phyloP scores from a whole-genome alignment of 2,113 vertebrate genomes.

The Protobothrops flavoviridis region DNA sequence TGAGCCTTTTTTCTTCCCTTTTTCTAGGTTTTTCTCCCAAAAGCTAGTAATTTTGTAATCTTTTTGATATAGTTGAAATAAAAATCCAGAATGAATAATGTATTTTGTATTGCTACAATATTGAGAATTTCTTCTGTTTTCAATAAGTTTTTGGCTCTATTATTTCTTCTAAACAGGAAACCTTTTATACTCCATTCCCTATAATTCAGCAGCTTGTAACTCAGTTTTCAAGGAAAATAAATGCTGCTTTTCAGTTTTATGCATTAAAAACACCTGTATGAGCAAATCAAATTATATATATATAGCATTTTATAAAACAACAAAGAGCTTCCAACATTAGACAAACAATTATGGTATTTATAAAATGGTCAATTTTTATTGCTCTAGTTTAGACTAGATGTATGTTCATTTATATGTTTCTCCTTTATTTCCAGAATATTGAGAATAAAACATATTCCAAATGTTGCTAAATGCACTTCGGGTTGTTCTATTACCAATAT shows the following conservation, averaged over 20 bases:
- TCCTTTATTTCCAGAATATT: background rate
- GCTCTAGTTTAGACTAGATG: background rate
- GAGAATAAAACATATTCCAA: background rate
- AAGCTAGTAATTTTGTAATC: background rate
- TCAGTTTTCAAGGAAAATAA: background rate
- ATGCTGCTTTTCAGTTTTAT: background rate
- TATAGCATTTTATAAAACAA: background rate
- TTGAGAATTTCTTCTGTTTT: background rate
- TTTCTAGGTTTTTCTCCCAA: background rate
- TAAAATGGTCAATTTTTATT: background rate
- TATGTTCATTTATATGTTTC: background rate
- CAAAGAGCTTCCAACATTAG: background rate
- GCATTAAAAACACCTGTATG: background rate
- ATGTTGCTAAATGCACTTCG: background rate
- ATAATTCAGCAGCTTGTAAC: background rate
- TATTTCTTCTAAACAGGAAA: background rate
- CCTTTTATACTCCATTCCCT: background rate
- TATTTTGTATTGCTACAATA: background rate
- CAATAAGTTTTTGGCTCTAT: background rate
- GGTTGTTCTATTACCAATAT: background rate
- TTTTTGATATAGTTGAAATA: background rate
- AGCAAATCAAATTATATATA: background rate
- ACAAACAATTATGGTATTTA: background rate
- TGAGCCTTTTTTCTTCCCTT: background rate
- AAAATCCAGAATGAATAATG: background rate